These are phyloP conservation scores for Siderastrea siderea DNA, from an alignment of 92 coral and sea anemone genomes.

Conservation along the genomic window DNA sequence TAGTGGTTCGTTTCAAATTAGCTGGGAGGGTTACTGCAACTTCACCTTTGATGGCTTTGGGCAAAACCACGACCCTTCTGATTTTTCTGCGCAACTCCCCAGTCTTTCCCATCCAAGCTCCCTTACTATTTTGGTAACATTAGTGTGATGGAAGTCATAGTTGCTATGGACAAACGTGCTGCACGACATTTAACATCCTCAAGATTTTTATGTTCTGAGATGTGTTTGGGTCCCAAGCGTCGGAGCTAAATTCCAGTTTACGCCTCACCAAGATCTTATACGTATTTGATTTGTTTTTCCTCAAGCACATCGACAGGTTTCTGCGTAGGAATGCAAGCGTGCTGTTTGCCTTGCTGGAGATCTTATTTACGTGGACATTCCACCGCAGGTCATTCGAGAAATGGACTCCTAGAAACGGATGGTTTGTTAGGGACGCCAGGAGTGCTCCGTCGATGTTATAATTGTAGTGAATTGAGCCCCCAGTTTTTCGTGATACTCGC, in stretches of 20 bases:
- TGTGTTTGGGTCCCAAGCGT: slow-evolving; percentile 11
- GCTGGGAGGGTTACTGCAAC: no score
- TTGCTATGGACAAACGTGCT: not conserved
- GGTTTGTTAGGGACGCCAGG: not conserved
- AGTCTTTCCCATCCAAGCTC: no score
- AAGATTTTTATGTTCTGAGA: not conserved
- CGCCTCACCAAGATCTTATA: slow-evolving; percentile 34
- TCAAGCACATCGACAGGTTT: slow-evolving; percentile 21
- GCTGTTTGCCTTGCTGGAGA: slow-evolving; percentile 20
- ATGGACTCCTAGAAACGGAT: slow-evolving; percentile 28
- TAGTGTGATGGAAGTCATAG: no score
- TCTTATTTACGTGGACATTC: slow-evolving; percentile 55
- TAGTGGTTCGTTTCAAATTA: no score
- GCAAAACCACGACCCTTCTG: no score
- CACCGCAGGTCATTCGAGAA: slow-evolving; percentile 46
- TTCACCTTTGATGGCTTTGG: no score
- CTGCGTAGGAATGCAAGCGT: slow-evolving; percentile 33
- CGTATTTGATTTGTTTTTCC: slow-evolving; percentile 17
- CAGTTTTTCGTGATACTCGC: not conserved
- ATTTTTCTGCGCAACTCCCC: no score
- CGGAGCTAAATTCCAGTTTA: slow-evolving; percentile 20
- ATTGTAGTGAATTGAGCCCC: slow-evolving; percentile 25
- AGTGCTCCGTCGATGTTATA: slow-evolving; percentile 27
- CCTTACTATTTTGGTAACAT: no score
- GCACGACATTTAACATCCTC: not conserved